A percentile compares a stretch with the other conserved stretches of the same genome.
Conservation (phyloP, 2,113 vertebrate species). For the Redunca redunca region DNA sequence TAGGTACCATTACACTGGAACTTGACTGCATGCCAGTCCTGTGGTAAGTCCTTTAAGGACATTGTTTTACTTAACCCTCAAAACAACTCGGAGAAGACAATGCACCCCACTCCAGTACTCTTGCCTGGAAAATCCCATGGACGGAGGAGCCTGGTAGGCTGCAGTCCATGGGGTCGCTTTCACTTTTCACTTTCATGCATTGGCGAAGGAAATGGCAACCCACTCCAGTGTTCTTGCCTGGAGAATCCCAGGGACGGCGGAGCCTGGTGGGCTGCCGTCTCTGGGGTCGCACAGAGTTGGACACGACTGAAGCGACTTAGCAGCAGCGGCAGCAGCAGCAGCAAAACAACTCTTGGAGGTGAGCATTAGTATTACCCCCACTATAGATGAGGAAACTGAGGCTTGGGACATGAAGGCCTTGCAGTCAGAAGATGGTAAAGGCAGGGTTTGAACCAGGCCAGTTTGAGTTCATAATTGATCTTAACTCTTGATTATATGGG, state of each 20-base stretch:
- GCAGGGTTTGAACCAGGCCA: not conserved
- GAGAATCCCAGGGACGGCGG: no score
- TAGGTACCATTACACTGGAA: not conserved
- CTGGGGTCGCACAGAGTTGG: rapidly evolving
- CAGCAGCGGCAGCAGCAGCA: no score
- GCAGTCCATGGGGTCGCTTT: no score
- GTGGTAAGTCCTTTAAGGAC: not conserved
- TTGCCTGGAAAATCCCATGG: no score
- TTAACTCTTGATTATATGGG: not conserved
- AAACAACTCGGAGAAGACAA: not conserved
- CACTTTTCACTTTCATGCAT: no score
- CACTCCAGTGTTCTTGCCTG: no score
- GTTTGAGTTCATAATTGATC: not conserved
- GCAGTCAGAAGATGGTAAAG: not conserved
- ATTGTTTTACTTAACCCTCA: not conserved
- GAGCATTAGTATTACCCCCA: not conserved
- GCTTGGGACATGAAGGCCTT: not conserved
- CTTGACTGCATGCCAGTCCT: not conserved
- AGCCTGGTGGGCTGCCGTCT: no score
- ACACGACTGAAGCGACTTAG: no score
- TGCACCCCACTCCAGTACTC: no score
- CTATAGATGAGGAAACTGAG: not conserved
- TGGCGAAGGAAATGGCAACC: no score
- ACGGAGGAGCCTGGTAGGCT: no score
- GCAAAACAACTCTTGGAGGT: not conserved